phyloP scores from a whole-genome alignment of 2,888 invertebrate genomes.

The Apodemia mormo region DNA sequence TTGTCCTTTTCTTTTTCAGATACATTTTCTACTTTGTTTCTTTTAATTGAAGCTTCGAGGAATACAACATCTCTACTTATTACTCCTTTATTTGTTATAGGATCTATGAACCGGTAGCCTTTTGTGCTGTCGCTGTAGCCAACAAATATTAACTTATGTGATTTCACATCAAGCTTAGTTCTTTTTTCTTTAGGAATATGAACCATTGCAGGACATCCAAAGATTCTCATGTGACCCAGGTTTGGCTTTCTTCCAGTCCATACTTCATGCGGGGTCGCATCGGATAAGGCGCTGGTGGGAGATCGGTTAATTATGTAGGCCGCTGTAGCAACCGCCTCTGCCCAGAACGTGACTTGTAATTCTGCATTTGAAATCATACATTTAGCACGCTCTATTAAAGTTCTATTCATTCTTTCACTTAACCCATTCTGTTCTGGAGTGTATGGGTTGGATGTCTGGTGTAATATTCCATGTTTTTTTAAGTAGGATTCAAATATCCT shows the following conservation, averaged over 20 bases:
- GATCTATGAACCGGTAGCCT: not conserved
- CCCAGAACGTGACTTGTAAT: slow-evolving; percentile 36
- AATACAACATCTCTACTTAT: slow-evolving; percentile 27
- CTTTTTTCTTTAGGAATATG: slow-evolving; percentile 16
- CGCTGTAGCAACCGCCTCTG: slow-evolving; percentile 41
- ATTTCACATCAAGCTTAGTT: slow-evolving; percentile 13
- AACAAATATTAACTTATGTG: too few relatives aligned
- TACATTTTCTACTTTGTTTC: not conserved
- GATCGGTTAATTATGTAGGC: slow-evolving; percentile 22
- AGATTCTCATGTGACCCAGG: not conserved
- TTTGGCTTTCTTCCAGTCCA: slow-evolving; percentile 2
- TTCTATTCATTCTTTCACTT: too few relatives aligned
- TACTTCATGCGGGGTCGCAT: not conserved
- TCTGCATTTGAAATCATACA: slow-evolving; percentile 23
- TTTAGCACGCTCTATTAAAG: slow-evolving; percentile 25
- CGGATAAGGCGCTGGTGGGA: not conserved
- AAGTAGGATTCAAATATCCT: too few relatives aligned
- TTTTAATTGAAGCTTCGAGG: slow-evolving; percentile 18
- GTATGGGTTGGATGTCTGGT: too few relatives aligned
- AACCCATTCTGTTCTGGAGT: too few relatives aligned
- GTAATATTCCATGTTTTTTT: too few relatives aligned
- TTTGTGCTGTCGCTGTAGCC: slow-evolving; percentile 12
- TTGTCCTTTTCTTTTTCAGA: slow-evolving; percentile 3
- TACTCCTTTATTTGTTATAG: slow-evolving; percentile 16
- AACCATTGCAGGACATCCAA: not conserved